Conservation (phyloP, 92 coral and sea anemone species). For the Siderastrea radians region DNA sequence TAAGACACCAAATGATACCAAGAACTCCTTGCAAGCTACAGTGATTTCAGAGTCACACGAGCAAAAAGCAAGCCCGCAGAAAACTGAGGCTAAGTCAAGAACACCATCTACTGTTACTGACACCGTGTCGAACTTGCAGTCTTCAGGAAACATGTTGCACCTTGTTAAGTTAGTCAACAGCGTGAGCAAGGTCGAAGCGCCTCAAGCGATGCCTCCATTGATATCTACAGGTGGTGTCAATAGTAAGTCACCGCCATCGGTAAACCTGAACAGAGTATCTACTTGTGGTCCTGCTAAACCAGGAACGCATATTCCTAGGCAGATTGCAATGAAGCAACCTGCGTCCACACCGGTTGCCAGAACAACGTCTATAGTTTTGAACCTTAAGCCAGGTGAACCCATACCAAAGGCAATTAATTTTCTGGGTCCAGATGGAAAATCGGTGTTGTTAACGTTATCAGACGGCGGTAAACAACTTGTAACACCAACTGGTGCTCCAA, state of each 20-base stretch:
- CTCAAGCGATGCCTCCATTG: not conserved
- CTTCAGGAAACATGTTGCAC: constrained; percentile 33
- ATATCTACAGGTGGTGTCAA: not conserved
- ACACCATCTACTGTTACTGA: not conserved
- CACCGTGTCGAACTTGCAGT: not conserved
- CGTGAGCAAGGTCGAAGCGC: constrained; percentile 1
- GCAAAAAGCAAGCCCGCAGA: not conserved
- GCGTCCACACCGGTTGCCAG: not conserved
- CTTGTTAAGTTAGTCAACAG: constrained; percentile 29
- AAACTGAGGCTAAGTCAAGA: not conserved
- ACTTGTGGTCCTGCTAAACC: not conserved
- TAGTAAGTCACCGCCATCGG: not conserved
- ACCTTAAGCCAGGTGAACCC: constrained; percentile 40
- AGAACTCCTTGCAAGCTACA: not conserved
- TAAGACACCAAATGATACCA: not conserved
- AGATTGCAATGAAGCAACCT: constrained; percentile 44
- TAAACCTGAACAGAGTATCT: not conserved
- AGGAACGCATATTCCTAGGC: constrained; percentile 30
- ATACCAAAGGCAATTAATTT: constrained; percentile 43
- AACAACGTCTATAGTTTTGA: constrained; percentile 11
- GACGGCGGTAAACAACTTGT: constrained; percentile 39
- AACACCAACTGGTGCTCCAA: constrained; percentile 6
- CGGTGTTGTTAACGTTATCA: constrained; percentile 16
- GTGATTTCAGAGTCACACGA: not conserved
- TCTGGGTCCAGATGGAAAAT: constrained; percentile 48